Evolutionary conservation across 2,888 invertebrate genomes (phyloP), one percentile per base, ranked within the genome.

Genomic region (Adelognathus sp.): DNA sequence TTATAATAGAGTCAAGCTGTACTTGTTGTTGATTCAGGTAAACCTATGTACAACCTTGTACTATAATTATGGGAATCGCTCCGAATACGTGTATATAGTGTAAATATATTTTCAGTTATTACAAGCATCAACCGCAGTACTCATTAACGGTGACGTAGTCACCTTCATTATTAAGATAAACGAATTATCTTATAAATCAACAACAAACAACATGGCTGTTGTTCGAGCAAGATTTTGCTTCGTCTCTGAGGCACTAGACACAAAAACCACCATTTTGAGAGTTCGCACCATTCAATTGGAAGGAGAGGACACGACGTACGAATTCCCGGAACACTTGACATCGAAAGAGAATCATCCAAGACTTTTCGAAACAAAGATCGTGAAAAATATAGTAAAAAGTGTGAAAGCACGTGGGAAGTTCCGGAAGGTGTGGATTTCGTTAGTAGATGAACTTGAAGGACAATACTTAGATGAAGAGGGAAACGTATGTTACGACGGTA

Each of bases 211-310:
- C 41, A 76, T 79, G 82, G 81, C 24, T 50, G 66, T 24, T n/a
- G 16, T 80, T 41, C 67, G 61, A 46, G 81, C 81, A 74, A 79
- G 31, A 66, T 81, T 81, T 60, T 76, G 61, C 61, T 79, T 79
- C 66, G 70, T 29, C 41, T 78, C 81, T 7, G 81, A 76, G 66
- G 14, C 41, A 7, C 1, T 16, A 61, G 50, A 61, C 27, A 46
- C 58, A 31, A 71, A 66, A 46, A 61, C 77, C 1, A 81, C 80
- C 18, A 72, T 82, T 56, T 66, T 81, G 7, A 79, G 77, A 33
- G 80, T 84, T 18, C 80, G 77, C 39, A 80, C 81, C n/a, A 83
- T 84, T 33, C 79, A 83, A 76, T 21, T 84, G 44, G 61, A 67
- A 11, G 81, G 74, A 16, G 79, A 80, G 36, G 27, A 31, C 16